Percentiles rank a stretch among this genome's conserved stretches.
Evolutionary conservation across 2,888 invertebrate species (phyloP).

Genomic region (Nephrotoma guestfalica): DNA sequence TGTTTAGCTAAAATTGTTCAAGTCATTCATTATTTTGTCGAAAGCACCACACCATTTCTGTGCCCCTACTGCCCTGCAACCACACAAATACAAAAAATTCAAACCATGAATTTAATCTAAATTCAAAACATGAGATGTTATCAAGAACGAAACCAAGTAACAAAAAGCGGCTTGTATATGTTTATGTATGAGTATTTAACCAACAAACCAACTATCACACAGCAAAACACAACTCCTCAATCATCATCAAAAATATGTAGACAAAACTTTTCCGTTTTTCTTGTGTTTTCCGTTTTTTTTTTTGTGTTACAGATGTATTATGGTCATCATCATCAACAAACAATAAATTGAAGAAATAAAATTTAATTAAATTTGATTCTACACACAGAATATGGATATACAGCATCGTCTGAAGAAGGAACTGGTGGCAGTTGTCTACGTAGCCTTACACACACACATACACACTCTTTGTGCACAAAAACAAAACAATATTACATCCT

Average conservation of each 20-base stretch:
- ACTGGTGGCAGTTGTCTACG: background rate
- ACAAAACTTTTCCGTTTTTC: background rate
- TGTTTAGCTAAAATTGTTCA: background rate
- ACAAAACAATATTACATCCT: background rate
- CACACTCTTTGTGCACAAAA: background rate
- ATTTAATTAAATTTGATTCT: background rate
- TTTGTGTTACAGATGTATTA: background rate
- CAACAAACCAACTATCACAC: background rate
- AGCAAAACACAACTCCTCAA: background rate
- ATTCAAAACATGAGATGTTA: background rate
- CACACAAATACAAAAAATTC: background rate
- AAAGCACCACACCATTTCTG: background rate
- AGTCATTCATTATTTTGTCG: background rate
- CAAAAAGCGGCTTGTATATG: background rate
- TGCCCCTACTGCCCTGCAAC: background rate
- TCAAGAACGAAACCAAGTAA: background rate
- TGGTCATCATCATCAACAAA: background rate
- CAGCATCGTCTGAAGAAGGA: background rate
- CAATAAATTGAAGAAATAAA: background rate
- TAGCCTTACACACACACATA: background rate
- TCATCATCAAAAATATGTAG: background rate
- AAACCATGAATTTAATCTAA: background rate
- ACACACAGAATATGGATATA: background rate
- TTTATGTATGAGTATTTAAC: background rate
- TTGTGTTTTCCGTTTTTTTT: background rate